phyloP scores from a whole-genome alignment of 1,140 invertebrate genomes.

The Nomia melanderi region DNA sequence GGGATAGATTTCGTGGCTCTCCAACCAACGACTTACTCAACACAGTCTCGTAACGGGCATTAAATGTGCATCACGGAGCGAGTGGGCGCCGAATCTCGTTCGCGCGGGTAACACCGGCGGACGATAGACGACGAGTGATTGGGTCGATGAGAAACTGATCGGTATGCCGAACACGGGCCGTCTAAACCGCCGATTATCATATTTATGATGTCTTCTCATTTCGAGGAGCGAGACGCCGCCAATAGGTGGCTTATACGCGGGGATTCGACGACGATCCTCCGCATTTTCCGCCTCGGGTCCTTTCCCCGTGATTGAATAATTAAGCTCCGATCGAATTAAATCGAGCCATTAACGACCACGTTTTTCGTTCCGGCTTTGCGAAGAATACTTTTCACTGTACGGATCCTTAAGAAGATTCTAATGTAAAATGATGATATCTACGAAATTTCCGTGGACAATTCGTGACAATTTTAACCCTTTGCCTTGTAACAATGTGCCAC shows the following conservation, averaged over 20 bases:
- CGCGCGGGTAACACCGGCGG: background rate
- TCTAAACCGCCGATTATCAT: conserved; percentile 47
- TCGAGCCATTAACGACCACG: conserved; percentile 22
- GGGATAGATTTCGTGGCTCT: background rate
- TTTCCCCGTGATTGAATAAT: conserved; percentile 44
- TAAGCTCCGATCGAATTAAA: conserved; percentile 40
- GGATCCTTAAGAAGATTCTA: no score
- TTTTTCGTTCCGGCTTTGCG: conserved; percentile 1
- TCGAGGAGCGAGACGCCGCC: background rate
- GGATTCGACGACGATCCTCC: conserved; percentile 3
- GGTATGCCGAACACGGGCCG: conserved; percentile 38
- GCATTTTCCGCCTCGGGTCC: conserved; percentile 25
- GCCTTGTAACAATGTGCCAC: no score
- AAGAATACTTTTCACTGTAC: background rate
- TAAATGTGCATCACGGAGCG: conserved; percentile 14
- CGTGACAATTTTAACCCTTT: no score
- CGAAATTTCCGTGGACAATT: no score
- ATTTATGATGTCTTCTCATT: conserved; percentile 47
- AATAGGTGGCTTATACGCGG: conserved; percentile 3
- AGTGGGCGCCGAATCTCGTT: background rate
- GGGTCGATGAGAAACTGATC: conserved; percentile 32
- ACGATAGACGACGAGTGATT: background rate
- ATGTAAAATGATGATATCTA: no score
- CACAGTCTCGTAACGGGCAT: background rate
- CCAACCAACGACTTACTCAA: background rate